Evolutionary conservation across 2,888 invertebrate genomes (phyloP).

Genomic region (Athrips mouffetella): DNA sequence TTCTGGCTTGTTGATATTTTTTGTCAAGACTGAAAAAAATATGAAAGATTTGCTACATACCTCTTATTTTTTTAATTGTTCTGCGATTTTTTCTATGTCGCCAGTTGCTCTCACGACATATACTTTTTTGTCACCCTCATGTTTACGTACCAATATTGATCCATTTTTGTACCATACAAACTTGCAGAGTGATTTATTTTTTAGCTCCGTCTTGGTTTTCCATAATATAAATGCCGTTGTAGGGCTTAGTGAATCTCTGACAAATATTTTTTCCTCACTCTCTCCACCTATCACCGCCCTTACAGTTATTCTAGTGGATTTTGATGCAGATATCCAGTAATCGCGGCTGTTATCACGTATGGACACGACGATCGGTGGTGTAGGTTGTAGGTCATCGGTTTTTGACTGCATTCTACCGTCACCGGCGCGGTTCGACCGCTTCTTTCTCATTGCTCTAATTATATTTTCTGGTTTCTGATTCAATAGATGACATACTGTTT

Average conservation of each 20-base stretch:
- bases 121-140: too few species aligned
- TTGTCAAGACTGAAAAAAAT: too few species aligned
- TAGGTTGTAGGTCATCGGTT: background rate
- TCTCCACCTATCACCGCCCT: background rate
- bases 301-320: background rate
- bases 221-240: constrained; percentile 10
- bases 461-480: background rate
- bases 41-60: too few species aligned
- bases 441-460: background rate
- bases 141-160: too few species aligned
- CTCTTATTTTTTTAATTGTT: too few species aligned
- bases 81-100: too few species aligned
- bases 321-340: constrained; percentile 8
- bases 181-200: constrained; percentile 4
- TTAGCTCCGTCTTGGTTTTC: constrained; percentile 12
- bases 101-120: too few species aligned
- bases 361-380: background rate
- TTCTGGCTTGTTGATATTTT: too few species aligned
- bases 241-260: constrained; percentile 9
- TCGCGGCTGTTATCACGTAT: constrained; percentile 5
- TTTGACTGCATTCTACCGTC: background rate
- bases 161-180: too few species aligned
- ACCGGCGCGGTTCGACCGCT: background rate
- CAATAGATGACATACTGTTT: background rate
- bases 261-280: background rate